A percentile compares a stretch with the other conserved stretches of the same genome.
These are phyloP conservation scores for Cryptotermes secundus DNA, from an alignment of 1,140 invertebrate genomes.

Conservation along the genomic window DNA sequence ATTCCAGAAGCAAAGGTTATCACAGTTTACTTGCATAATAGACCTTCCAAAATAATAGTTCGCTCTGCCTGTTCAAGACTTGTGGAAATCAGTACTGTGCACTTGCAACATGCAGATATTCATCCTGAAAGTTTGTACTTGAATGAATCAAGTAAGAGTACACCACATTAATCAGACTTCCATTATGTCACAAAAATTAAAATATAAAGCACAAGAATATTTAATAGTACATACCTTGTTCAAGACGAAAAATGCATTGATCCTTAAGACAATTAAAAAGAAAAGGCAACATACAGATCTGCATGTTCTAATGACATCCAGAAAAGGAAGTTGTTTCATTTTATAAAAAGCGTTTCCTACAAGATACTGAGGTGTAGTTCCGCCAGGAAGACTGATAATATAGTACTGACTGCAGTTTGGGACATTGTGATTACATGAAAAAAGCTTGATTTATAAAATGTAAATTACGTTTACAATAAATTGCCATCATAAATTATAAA, in stretches of 20 bases:
- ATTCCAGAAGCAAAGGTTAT: neutral
- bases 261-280: neutral
- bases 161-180: neutral
- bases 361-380: neutral
- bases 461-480: neutral
- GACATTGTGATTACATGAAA: neutral
- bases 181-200: neutral
- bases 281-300: neutral
- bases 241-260: neutral
- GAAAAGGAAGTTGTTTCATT: neutral
- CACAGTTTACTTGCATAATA: neutral
- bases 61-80: neutral
- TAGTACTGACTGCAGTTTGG: neutral
- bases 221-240: neutral
- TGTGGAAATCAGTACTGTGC: neutral
- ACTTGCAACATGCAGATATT: neutral
- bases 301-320: neutral
- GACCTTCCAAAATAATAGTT: neutral
- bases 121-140: neutral
- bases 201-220: neutral
- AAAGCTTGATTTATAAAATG: neutral
- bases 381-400: neutral
- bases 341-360: neutral
- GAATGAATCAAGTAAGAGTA: neutral
- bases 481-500: neutral